Percentiles rank a stretch among this genome's conserved stretches.
phyloP scores from a whole-genome alignment of 2,797 vertebrate species.

The Scomberomorus guttatus region DNA sequence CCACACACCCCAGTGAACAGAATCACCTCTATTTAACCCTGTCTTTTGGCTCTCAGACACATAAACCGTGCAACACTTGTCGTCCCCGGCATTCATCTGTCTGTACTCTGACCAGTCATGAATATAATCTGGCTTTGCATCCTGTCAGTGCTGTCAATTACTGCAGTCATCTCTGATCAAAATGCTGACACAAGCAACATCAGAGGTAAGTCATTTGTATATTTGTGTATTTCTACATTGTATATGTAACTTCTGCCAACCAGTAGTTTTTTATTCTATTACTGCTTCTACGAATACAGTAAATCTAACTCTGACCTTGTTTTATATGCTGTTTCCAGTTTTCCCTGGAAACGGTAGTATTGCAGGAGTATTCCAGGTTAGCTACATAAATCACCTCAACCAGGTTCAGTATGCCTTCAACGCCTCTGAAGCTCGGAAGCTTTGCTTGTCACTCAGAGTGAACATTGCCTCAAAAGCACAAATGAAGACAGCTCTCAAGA shows the following conservation, averaged over 20 bases:
- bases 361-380: constrained; percentile 79
- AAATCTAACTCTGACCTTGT: background rate
- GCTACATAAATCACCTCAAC: constrained; percentile 26
- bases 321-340: constrained; percentile 62
- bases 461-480: constrained; percentile 81
- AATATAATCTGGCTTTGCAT: constrained; percentile 65
- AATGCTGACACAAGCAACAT: constrained; percentile 47
- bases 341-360: constrained; percentile 71
- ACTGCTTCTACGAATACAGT: background rate
- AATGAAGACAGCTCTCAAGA: constrained; percentile 66
- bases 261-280: background rate
- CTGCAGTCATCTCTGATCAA: constrained; percentile 44
- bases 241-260: background rate
- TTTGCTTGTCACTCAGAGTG: constrained; percentile 74
- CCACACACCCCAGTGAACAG: constrained; percentile 58
- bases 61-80: constrained; percentile 49
- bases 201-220: constrained; percentile 71
- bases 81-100: constrained; percentile 21
- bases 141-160: constrained; percentile 39
- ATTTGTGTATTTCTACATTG: background rate
- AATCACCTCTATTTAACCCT: constrained; percentile 81
- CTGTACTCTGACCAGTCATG: constrained; percentile 45
- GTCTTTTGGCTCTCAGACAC: constrained; percentile 56
- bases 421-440: constrained; percentile 74
- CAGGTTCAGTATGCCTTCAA: constrained; percentile 75